Evolutionary conservation across 2,888 invertebrate species (phyloP), one percentile per base, ranked within the genome.

Genomic region (Sminthurinus aureus): DNA sequence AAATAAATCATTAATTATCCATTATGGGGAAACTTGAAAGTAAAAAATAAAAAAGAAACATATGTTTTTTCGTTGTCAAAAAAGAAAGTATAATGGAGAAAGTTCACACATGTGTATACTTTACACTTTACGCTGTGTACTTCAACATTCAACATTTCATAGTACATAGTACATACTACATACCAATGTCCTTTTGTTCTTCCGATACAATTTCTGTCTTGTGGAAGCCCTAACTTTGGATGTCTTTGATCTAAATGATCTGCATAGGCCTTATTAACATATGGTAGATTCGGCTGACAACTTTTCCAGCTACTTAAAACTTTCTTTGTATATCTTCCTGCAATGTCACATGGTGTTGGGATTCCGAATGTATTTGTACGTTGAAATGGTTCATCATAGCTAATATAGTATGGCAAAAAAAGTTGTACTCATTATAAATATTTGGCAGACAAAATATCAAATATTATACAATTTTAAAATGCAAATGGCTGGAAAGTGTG

Each of bases 241-340:
- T 81, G 75, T 18, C 88, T 80, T 52, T 83, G 84, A 74, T 88
- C 88, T 74, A 88, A 73, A 81, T 88, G 88, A 71, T 88, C 87
- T 6, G 87, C 86, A 79, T 88, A 88, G 0, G 82, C 77, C 75
- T 88, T 87, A 81, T 83, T 87, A 1, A 87, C 86, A 69, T 80
- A 86, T 2, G 87, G 76, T 12, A 79, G 84, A 64, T 87, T 87
- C 0, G 87, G 85, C 15, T 81, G 58, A 75, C 87, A 87, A 18
- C 85, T 81, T 74, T 86, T 82, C 87, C 87, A 87, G 9, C 74
- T 85, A 12, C 84, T 82, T 58, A 88, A 85, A 11, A 88, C 75
- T 74, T 87, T 88, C 22, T 85, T 84, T 4, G 84, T 64, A 83
- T 73, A 82, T 0, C 87, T 81, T 71, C 88, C 88, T 15, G 86